Evolutionary conservation across 2,797 vertebrate genomes (phyloP).

Genomic region (Micropoecilia bifurca): DNA sequence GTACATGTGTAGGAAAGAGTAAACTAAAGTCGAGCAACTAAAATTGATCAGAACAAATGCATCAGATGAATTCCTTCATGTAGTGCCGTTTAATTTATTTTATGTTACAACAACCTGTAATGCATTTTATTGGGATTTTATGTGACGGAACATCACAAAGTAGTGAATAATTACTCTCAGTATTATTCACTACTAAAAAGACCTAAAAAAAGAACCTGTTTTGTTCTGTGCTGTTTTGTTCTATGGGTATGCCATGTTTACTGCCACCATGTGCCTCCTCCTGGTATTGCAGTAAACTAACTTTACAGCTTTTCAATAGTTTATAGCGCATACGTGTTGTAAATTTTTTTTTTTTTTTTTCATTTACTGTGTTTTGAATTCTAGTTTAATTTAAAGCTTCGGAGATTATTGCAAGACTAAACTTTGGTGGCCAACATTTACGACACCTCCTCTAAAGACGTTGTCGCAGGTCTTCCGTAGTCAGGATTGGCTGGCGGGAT

Average conservation of each 20-base stretch:
- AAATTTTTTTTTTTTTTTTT: neutral
- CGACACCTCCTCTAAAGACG: constrained; percentile 43
- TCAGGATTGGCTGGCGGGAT: too few relatives aligned
- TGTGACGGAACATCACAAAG: neutral
- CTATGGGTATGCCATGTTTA: neutral
- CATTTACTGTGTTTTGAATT: neutral
- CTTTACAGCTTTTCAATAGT: constrained; percentile 15
- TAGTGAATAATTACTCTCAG: too few relatives aligned
- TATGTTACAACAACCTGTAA: neutral
- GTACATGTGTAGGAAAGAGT: neutral
- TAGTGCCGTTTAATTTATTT: neutral
- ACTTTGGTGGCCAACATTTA: constrained; percentile 35
- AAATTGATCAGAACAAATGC: too few relatives aligned
- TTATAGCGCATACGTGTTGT: neutral
- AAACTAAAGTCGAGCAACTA: neutral
- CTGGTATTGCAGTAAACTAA: constrained; percentile 24
- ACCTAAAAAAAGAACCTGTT: too few relatives aligned
- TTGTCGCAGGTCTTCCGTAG: too few relatives aligned
- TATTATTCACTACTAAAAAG: too few relatives aligned
- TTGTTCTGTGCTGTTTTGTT: neutral
- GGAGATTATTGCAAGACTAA: neutral
- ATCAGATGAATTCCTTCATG: neutral
- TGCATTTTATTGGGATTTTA: neutral
- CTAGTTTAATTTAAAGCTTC: neutral
- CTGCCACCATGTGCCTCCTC: constrained; percentile 29